Evolutionary conservation across 2,113 vertebrate genomes (phyloP), one percentile per base, ranked within the genome.

Genomic region (Onychorhynchus coronatus): DNA sequence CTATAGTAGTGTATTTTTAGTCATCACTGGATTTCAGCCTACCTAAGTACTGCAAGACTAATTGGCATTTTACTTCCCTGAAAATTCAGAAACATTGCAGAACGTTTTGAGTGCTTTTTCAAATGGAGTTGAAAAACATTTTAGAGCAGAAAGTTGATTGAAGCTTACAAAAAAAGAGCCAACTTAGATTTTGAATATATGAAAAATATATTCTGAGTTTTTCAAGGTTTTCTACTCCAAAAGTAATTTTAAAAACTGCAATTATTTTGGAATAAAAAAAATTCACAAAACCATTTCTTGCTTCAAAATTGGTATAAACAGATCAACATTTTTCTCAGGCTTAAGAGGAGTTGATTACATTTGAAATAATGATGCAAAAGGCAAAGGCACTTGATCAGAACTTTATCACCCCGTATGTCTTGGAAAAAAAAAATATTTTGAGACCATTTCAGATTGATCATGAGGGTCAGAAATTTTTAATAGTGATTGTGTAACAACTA

Each of bases 351-450:
- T 78, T 39, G 1, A 27, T 56, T 74, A 35, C 2, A 35, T 66
- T 92, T 74, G 12, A 56, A 27, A 41, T 81, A 70, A 23, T 59
- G 8, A 41, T 52, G 8, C 33, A 52, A 77, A 84, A 85, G 13
- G 9, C 5, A 56, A 21, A 49, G 24, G 4, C 24, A 59, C 9
- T 68, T 25, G 28, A 58, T 44, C 1, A 35, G 22, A 76, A 61
- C 22, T 21, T 1, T 33, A 35, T 47, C 39, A 46, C 0, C 0
- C 8, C 31, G 2, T 68, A 35, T 67, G 19, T 49, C 23, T 85
- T 52, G 15, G 52, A 28, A 70, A 75, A 83, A 42, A 0, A 27
- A 67, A 86, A 2, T 24, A 42, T n/a, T 63, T 89, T 27, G 12
- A 10, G 18, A 63, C 11, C 7, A 9, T 68, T 79, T 81, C 31